These are phyloP conservation scores for Asarcornis scutulata DNA, from an alignment of 2,113 vertebrate species.

Conservation along the genomic window DNA sequence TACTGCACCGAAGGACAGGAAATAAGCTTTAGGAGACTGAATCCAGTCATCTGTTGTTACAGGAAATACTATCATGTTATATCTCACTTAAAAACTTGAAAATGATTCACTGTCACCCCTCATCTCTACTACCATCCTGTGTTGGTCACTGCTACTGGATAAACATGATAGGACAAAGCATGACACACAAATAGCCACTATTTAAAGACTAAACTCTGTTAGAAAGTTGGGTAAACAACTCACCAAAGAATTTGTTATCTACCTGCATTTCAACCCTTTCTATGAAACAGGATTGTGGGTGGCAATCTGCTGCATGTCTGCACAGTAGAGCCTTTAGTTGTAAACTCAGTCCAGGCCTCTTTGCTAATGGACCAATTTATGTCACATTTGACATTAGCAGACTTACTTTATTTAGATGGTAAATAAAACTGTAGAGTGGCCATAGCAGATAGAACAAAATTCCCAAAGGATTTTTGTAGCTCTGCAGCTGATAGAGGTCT, in stretches of 20 bases:
- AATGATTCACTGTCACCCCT: neutral
- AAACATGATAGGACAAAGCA: neutral
- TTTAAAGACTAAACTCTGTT: neutral
- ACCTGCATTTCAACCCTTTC: neutral
- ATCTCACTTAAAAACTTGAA: neutral
- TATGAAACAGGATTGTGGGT: neutral
- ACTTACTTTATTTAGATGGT: neutral
- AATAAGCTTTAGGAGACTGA: neutral
- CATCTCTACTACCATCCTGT: neutral
- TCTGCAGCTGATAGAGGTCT: neutral
- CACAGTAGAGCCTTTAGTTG: neutral
- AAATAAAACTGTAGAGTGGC: neutral
- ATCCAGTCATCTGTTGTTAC: neutral
- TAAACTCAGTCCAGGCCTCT: neutral
- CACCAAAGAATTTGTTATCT: neutral
- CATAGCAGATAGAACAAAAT: neutral
- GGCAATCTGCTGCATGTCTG: neutral
- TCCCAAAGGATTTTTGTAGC: neutral
- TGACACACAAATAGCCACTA: fast-evolving
- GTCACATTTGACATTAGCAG: neutral
- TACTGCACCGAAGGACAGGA: neutral
- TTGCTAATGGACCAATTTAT: neutral
- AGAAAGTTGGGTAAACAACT: neutral
- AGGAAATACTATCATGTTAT: neutral
- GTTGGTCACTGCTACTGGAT: neutral